These are phyloP conservation scores for Rhyacophila evoluta DNA, from an alignment of 2,888 invertebrate genomes.

Conservation along the genomic window DNA sequence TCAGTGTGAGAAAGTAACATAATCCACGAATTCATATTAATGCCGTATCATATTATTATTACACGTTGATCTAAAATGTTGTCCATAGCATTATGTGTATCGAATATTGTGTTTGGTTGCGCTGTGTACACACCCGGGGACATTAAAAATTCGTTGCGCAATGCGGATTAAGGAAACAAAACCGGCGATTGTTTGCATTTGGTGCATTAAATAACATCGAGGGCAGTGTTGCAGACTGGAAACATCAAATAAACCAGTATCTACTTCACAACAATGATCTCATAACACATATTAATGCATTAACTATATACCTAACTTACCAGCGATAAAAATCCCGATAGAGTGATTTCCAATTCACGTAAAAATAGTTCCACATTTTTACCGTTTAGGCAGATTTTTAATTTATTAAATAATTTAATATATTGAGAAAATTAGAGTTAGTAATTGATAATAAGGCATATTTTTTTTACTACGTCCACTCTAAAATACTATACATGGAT, in stretches of 20 bases:
- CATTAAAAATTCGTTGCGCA: conserved; percentile 55
- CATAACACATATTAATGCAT: too few species aligned
- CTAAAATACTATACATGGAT: too few species aligned
- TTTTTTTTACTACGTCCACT: too few species aligned
- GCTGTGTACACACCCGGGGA: conserved; percentile 27
- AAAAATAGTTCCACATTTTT: too few species aligned
- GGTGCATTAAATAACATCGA: conserved; percentile 46
- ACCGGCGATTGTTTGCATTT: conserved; percentile 49
- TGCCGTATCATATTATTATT: conserved; percentile 5
- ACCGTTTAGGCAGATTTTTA: too few species aligned
- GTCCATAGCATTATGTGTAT: neutral
- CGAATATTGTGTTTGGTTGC: neutral
- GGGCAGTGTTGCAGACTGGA: neutral
- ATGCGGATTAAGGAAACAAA: conserved; percentile 52
- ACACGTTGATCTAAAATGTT: neutral
- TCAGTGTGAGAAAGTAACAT: conserved; percentile 9
- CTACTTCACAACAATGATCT: too few species aligned
- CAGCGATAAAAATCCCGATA: too few species aligned
- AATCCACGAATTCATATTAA: neutral
- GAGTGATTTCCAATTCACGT: too few species aligned
- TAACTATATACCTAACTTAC: too few species aligned
- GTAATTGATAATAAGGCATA: too few species aligned
- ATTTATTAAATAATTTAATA: too few species aligned
- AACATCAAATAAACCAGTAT: conserved; percentile 8
- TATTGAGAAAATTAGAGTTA: too few species aligned